Evolutionary conservation across 1,140 invertebrate genomes (phyloP).

Genomic region (Atta colombica): DNA sequence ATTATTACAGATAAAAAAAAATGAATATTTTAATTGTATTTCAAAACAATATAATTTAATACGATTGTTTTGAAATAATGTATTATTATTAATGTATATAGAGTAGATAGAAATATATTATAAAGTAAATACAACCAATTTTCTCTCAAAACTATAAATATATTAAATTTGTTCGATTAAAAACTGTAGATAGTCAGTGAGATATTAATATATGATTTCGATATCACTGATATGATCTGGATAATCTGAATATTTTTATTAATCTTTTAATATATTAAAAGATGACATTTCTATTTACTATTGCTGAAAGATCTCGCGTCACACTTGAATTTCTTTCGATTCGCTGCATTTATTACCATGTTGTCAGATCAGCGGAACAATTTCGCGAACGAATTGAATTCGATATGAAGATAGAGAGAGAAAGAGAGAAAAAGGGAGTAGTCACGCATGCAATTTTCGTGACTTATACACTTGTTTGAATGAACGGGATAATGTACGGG

Average conservation of each 20-base stretch:
- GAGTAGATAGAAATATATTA: not conserved
- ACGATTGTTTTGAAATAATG: too few species aligned
- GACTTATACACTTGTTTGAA: slow-evolving; percentile 54
- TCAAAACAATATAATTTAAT: too few species aligned
- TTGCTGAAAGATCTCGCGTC: not conserved
- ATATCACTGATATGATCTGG: not conserved
- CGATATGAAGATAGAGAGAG: not conserved
- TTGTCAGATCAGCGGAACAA: slow-evolving; percentile 5
- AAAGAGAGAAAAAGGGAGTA: not conserved
- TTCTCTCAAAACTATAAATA: not conserved
- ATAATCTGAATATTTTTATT: not conserved
- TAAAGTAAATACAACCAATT: not conserved
- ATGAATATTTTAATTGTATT: not conserved
- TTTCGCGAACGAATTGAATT: slow-evolving; percentile 14
- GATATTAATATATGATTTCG: not conserved
- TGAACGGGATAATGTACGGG: slow-evolving; percentile 27
- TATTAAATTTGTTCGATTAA: not conserved
- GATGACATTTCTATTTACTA: not conserved
- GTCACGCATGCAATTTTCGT: slow-evolving; percentile 33
- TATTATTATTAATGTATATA: too few species aligned
- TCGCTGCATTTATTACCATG: not conserved
- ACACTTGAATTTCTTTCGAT: not conserved
- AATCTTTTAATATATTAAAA: not conserved
- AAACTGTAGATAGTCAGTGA: not conserved
- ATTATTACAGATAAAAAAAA: not conserved